Evolutionary conservation across 2,888 invertebrate genomes (phyloP), one percentile per base, ranked within the genome.

Genomic region (Chrysodeixis includens): DNA sequence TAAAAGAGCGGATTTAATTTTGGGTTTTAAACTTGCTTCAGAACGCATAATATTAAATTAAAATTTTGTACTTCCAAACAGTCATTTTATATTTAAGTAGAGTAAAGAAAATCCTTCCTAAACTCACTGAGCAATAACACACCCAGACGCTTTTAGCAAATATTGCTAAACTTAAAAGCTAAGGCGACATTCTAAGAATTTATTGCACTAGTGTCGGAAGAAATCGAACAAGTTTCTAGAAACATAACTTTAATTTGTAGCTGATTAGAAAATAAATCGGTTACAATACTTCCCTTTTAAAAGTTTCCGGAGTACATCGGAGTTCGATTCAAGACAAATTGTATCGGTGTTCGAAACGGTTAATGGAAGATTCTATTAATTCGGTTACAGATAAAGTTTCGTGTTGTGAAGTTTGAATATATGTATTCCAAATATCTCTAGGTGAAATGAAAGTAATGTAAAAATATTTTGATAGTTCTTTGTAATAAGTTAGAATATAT

Each of bases 271-370:
- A 89, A 89, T 88, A 89, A 88, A 90, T 86, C 84, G 87, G 85
- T 79, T 85, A 90, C 91, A 91, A 87, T 87, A 88, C 82, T 91
- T 90, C 86, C 86, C 91, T 90, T 85, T 91, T 86, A 91, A 81
- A 78, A 81, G 69, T 80, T 77, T 10, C 16, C 18, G 18, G 30
- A 26, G 61, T 62, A 65, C 61, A 35, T 30, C 20, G 30, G 61
- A 69, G 61, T 68, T 68, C 22, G 64, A 69, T 57, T 69, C 53
- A 64, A 64, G 61, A 63, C 52, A 32, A 46, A 44, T 18, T 57
- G 46, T 49, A 20, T 9, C 10, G 9, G 46, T 56, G 6, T 40
- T 53, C 51, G 46, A 14, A 40, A 30, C 60, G 67, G 22, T 68
- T 52, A 26, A 46, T 59, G 9, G 18, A 18, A 18, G 20, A 10